Conservation (phyloP, 1,140 invertebrate species). For the Cepaea nemoralis region DNA sequence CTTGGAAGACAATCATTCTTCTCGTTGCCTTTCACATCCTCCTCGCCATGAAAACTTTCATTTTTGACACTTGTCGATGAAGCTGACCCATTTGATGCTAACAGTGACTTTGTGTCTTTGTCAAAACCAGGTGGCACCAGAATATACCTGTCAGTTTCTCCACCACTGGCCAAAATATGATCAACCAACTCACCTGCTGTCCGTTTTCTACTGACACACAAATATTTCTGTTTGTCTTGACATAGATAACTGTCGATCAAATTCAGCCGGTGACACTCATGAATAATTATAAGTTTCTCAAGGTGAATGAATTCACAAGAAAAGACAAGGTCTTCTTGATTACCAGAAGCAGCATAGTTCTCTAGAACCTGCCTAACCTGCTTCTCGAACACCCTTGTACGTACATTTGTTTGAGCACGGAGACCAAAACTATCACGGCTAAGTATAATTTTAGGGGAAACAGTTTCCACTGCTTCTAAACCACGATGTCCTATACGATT, state of each 20-base stretch:
- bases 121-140: slow-evolving; percentile 64
- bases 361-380: slow-evolving; percentile 53
- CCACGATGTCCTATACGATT: too few relatives aligned
- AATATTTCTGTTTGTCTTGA: slow-evolving; percentile 69
- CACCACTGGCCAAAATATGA: slow-evolving; percentile 66
- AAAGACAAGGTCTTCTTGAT: slow-evolving; percentile 77
- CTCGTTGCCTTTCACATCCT: background rate
- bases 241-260: slow-evolving; percentile 77
- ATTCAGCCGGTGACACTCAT: slow-evolving; percentile 68
- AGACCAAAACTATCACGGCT: slow-evolving; percentile 62
- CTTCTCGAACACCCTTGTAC: slow-evolving; percentile 50
- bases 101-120: background rate
- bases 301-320: slow-evolving; percentile 80
- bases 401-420: slow-evolving; percentile 50
- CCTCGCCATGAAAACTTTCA: background rate
- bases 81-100: too few relatives aligned
- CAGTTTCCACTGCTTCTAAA: slow-evolving; percentile 78
- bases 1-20: background rate
- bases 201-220: slow-evolving; percentile 74
- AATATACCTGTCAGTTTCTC: slow-evolving; percentile 70
- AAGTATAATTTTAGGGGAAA: slow-evolving; percentile 65
- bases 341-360: slow-evolving; percentile 56
- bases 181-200: slow-evolving; percentile 63
- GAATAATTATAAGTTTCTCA: slow-evolving; percentile 79
- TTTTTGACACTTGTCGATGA: background rate